These are phyloP conservation scores for Sebastes iracundus DNA, from an alignment of 2,797 vertebrate genomes.

Conservation along the genomic window DNA sequence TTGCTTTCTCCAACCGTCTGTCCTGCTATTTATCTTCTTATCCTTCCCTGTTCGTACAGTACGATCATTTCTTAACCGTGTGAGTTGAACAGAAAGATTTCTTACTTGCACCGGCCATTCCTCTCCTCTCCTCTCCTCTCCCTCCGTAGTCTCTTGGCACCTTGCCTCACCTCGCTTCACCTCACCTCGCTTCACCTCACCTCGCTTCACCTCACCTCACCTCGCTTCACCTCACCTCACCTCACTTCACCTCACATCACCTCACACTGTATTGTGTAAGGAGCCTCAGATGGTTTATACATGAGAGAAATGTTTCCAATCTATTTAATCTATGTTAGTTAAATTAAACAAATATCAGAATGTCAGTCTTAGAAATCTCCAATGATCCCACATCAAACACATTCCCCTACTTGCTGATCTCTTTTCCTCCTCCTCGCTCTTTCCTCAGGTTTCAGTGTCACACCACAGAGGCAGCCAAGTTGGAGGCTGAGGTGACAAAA, in stretches of 20 bases:
- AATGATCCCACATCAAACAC: background rate
- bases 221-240: background rate
- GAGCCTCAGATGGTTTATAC: background rate
- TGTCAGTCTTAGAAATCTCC: background rate
- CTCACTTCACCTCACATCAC: background rate
- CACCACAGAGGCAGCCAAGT: constrained; percentile 93
- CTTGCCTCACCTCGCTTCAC: background rate
- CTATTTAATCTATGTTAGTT: background rate
- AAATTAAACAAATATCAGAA: background rate
- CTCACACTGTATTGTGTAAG: background rate
- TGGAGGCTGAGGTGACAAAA: constrained; percentile 92
- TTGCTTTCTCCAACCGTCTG: background rate
- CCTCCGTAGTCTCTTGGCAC: background rate
- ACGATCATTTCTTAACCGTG: background rate
- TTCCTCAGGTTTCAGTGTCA: constrained; percentile 90
- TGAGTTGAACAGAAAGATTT: background rate
- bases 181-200: background rate
- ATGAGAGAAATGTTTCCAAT: background rate
- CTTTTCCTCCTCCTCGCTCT: background rate
- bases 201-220: background rate
- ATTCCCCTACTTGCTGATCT: background rate
- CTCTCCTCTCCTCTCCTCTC: background rate
- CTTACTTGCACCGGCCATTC: background rate
- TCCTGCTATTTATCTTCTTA: background rate
- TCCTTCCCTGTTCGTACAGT: background rate